Evolutionary conservation across 2,113 vertebrate species (phyloP).

Genomic region (Cyprichromis sp.): DNA sequence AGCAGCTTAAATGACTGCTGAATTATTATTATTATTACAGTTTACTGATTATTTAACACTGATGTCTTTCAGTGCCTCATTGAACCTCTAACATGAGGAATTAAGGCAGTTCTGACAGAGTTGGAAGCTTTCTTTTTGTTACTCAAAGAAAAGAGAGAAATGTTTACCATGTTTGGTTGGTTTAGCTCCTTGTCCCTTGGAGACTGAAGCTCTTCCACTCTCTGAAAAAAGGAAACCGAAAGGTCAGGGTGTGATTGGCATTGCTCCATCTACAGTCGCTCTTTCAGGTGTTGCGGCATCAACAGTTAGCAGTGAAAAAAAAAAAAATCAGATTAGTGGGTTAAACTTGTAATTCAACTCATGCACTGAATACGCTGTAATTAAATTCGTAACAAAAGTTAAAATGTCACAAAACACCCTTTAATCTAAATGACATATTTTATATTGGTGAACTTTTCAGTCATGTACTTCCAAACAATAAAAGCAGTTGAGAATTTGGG

Average conservation of each 20-base stretch:
- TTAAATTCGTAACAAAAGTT: background rate
- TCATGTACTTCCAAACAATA: background rate
- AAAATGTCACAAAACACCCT: background rate
- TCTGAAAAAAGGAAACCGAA: conserved; percentile 9
- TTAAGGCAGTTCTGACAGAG: background rate
- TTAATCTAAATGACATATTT: background rate
- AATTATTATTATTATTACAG: background rate
- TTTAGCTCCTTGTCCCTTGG: conserved; percentile 45
- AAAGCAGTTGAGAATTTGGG: background rate
- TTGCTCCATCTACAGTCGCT: background rate
- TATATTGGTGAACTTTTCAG: background rate
- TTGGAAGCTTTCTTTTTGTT: background rate
- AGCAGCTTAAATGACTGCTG: background rate
- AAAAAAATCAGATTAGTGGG: background rate
- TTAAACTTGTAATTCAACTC: background rate
- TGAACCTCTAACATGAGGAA: background rate
- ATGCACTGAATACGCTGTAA: background rate
- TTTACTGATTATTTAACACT: background rate
- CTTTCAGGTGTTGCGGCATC: background rate
- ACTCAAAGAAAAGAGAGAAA: background rate
- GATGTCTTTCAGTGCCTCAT: background rate
- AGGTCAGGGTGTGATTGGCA: background rate
- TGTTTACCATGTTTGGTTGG: conserved; percentile 49
- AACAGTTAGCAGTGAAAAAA: background rate
- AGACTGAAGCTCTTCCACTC: background rate